Evolutionary conservation across 2,113 vertebrate species (phyloP).

Genomic region (Pipra filicauda): DNA sequence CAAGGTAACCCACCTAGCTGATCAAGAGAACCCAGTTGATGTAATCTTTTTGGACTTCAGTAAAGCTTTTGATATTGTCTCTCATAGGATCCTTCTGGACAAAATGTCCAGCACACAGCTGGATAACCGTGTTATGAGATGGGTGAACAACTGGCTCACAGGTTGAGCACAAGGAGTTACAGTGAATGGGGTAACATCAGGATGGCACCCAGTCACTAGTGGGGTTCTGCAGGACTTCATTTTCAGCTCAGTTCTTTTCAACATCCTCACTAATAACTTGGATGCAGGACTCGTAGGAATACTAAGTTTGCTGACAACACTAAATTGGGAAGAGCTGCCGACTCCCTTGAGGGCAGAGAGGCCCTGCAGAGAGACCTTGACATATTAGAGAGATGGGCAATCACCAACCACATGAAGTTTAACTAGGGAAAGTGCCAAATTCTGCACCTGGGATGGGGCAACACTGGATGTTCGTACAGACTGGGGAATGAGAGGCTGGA

Average conservation of each 20-base stretch:
- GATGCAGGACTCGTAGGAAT: background rate
- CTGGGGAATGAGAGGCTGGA: background rate
- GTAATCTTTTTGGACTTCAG: background rate
- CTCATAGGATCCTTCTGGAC: background rate
- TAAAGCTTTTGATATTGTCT: background rate
- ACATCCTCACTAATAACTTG: background rate
- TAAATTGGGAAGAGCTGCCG: background rate
- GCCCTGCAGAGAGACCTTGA: background rate
- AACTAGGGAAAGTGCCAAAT: background rate
- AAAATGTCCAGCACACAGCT: background rate
- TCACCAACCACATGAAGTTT: background rate
- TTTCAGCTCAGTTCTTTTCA: background rate
- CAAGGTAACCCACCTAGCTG: background rate
- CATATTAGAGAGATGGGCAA: background rate
- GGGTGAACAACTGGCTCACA: background rate
- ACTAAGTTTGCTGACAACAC: background rate
- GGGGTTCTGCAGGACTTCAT: background rate
- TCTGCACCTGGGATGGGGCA: background rate
- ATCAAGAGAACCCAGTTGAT: background rate
- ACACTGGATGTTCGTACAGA: accelerated
- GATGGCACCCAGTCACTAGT: background rate
- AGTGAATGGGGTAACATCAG: background rate
- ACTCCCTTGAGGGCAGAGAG: background rate
- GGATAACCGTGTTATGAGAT: accelerated
- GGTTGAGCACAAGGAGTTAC: background rate